Conservation (phyloP, 1,140 invertebrate genomes). For the Amyelois transitella region DNA sequence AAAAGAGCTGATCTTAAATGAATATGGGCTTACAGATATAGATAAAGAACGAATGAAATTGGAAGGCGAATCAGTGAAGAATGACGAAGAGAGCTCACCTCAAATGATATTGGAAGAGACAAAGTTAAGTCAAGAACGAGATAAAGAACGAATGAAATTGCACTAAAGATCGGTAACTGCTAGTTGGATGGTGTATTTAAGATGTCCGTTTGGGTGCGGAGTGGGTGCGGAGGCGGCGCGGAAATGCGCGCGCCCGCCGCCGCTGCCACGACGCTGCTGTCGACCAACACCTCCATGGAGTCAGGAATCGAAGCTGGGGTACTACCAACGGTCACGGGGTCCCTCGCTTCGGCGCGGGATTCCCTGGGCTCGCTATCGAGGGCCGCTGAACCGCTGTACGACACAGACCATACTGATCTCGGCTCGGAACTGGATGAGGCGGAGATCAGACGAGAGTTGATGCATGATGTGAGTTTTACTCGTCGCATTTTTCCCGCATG, state of each 20-base stretch:
- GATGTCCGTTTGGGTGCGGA: conserved; percentile 69
- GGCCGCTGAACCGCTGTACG: conserved; percentile 79
- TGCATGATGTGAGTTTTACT: conserved; percentile 83
- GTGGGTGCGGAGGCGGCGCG: conserved; percentile 46
- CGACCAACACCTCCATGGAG: conserved; percentile 72
- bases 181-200: conserved; percentile 55
- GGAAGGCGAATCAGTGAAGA: too few relatives aligned
- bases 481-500: too few relatives aligned
- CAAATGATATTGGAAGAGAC: too few relatives aligned
- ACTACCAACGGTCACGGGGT: conserved; percentile 80
- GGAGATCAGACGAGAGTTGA: conserved; percentile 82
- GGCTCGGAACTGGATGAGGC: conserved; percentile 85
- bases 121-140: too few relatives aligned
- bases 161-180: background rate
- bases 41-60: background rate
- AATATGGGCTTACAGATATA: background rate
- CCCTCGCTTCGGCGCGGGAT: conserved; percentile 75
- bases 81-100: too few relatives aligned
- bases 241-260: conserved; percentile 40
- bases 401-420: conserved; percentile 85
- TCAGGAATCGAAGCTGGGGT: conserved; percentile 76
- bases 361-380: conserved; percentile 78
- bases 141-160: background rate
- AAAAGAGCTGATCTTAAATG: background rate
- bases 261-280: conserved; percentile 54